A percentile compares a stretch with the other conserved stretches of the same genome.
Conservation (phyloP, 1,140 invertebrate genomes). For the Bombus balteatus region DNA sequence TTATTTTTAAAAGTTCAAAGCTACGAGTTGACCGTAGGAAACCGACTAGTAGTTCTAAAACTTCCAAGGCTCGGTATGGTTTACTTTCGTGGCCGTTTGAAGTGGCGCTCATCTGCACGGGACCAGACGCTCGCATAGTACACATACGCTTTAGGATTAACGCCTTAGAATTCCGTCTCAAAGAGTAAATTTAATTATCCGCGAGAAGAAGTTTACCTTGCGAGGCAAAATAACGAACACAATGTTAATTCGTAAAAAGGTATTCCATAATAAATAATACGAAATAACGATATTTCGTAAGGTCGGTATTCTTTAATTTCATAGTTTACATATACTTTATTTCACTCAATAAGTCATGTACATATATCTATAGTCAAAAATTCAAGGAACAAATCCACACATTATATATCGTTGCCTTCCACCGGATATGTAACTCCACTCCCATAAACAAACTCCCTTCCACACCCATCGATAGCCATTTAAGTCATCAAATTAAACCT, state of each 20-base stretch:
- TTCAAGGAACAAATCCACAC: background rate
- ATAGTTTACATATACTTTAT: no score
- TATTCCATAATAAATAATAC: no score
- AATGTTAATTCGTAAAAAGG: background rate
- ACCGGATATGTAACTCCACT: background rate
- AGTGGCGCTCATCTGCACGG: constrained; percentile 37
- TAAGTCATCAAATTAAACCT: background rate
- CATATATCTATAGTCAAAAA: background rate
- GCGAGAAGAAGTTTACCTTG: background rate
- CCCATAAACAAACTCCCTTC: background rate
- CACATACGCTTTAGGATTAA: constrained; percentile 5
- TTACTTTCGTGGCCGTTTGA: constrained; percentile 55
- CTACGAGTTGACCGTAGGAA: background rate
- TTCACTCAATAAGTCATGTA: no score
- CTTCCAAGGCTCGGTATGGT: constrained; percentile 19
- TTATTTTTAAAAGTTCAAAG: constrained; percentile 47
- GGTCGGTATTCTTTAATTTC: background rate
- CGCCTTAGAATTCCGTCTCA: background rate
- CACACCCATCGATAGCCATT: background rate
- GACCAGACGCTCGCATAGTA: constrained; percentile 32
- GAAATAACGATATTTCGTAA: no score
- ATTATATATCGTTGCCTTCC: background rate
- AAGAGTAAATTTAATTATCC: constrained; percentile 30
- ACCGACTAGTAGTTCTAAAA: background rate
- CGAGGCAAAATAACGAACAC: background rate